Evolutionary conservation across 2,797 vertebrate genomes (phyloP), one percentile per base, ranked within the genome.

Genomic region (Phrynocephalus vlangalii): DNA sequence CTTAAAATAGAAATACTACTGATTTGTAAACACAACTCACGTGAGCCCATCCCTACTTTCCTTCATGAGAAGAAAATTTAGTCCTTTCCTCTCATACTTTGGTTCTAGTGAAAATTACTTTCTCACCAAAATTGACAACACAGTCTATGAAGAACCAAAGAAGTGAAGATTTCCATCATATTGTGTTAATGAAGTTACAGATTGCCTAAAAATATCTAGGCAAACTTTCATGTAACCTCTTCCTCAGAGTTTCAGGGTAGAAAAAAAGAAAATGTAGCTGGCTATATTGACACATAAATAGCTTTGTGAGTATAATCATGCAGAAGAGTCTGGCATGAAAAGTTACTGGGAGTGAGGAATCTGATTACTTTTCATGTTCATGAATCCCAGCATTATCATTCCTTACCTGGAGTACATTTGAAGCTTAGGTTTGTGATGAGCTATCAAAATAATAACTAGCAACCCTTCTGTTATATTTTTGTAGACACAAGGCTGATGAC

Each of bases 321-420:
- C 22, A 44, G 48, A 83, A 73, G 52, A 44, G 22, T n/a, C 33
- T 73, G 5, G 33, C 20, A 22, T 30, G 68, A 33, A 22, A 77
- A 38, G 7, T 8, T 56, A 30, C 13, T 80, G 68, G 50, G 24
- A 82, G n/a, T 60, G n/a, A 82, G 22, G 15, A 38, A 24, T 75
- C 52, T 82, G 24, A 68, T 87, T 67, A 82, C 2, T 13, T 77
- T 77, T 5, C 60, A 82, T 38, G n/a, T 80, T 81, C 78, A 81
- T 60, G 50, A 71, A 52, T 48, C 56, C 60, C 77, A 63, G 66
- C 84, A 85, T 48, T 48, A 52, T 52, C 67, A 3, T 85, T 85
- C 13, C 33, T 84, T 79, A 7, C 7, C 5, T 44, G 48, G 78
- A 30, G 28, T 77, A 67, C 26, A 67, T 78, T 26, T 60, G 38